phyloP scores from a whole-genome alignment of 2,888 invertebrate species.

The Rutpela maculata region DNA sequence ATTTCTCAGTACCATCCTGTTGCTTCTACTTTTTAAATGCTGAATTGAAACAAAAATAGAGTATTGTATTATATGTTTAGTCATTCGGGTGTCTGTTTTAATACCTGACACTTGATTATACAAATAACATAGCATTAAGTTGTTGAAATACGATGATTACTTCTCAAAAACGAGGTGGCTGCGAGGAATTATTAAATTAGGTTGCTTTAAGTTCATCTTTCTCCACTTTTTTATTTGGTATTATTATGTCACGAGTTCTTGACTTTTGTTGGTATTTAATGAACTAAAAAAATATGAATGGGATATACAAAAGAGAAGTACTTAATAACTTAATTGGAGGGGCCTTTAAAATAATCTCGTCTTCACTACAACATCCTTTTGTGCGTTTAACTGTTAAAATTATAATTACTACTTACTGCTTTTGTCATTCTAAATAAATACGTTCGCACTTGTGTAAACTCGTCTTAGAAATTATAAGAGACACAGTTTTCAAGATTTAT shows the following conservation, averaged over 20 bases:
- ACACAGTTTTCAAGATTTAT: conserved; percentile 32
- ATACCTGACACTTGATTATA: conserved; percentile 67
- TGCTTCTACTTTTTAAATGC: neutral
- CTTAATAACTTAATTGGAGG: conserved; percentile 55
- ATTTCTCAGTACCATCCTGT: conserved; percentile 16
- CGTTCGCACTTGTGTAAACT: conserved; percentile 13
- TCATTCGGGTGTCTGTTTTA: conserved; percentile 67
- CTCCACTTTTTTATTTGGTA: conserved; percentile 44
- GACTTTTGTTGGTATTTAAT: conserved; percentile 40
- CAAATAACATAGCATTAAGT: conserved; percentile 67
- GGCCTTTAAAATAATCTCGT: conserved; percentile 53
- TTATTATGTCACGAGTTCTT: conserved; percentile 50
- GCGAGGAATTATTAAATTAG: conserved; percentile 51
- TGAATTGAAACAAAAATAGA: conserved; percentile 63
- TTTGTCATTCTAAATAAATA: conserved; percentile 43
- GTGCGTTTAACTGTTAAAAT: conserved; percentile 48
- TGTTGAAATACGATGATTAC: conserved; percentile 50
- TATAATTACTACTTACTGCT: conserved; percentile 53
- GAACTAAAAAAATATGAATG: conserved; percentile 41
- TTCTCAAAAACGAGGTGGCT: conserved; percentile 44
- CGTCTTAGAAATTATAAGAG: conserved; percentile 24
- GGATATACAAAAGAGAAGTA: conserved; percentile 35
- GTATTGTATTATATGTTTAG: conserved; percentile 59
- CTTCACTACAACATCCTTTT: conserved; percentile 47
- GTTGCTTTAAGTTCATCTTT: conserved; percentile 49